These are phyloP conservation scores for Castor canadensis DNA, from an alignment of 2,113 vertebrate species.

Conservation along the genomic window DNA sequence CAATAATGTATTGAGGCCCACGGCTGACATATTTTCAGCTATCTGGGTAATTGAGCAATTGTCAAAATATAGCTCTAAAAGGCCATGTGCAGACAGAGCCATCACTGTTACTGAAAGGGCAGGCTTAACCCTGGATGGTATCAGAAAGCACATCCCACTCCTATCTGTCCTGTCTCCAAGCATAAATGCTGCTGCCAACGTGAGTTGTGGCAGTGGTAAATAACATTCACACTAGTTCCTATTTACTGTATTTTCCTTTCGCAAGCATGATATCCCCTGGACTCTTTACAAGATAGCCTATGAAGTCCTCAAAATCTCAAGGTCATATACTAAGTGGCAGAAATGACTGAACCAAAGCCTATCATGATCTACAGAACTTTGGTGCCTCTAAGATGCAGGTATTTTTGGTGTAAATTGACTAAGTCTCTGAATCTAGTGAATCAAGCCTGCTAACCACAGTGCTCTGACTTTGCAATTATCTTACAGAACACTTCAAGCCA, in stretches of 20 bases:
- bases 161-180: background rate
- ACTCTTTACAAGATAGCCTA: too few relatives aligned
- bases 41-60: slow-evolving; percentile 35
- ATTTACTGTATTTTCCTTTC: background rate
- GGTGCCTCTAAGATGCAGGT: background rate
- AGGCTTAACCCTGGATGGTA: slow-evolving; percentile 6
- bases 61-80: slow-evolving; percentile 49
- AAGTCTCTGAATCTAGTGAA: background rate
- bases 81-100: background rate
- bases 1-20: slow-evolving; percentile 57
- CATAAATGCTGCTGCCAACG: background rate
- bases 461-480: background rate
- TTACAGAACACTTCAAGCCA: background rate
- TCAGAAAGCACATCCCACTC: background rate
- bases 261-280: background rate
- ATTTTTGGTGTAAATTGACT: background rate
- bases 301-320: background rate
- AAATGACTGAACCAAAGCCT: background rate
- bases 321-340: background rate
- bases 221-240: background rate
- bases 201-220: background rate
- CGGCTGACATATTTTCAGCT: slow-evolving; percentile 13
- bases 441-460: background rate
- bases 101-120: slow-evolving; percentile 37
- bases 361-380: background rate